Percentiles rank a stretch among this genome's conserved stretches.
Conservation (phyloP, 2,888 invertebrate species). For the Oscheius onirici region DNA sequence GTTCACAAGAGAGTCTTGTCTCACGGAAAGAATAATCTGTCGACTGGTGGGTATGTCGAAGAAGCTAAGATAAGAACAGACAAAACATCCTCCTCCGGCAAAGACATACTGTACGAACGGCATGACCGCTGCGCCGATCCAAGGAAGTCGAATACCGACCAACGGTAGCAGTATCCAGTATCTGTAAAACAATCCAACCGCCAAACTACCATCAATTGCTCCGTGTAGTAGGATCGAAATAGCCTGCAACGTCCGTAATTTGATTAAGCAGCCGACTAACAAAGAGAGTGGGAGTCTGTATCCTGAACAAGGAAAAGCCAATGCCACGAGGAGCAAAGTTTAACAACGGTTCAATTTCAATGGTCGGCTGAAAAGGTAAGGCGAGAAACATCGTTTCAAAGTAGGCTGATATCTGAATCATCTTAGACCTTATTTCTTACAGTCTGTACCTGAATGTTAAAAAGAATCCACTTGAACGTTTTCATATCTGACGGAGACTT, state of each 20-base stretch:
- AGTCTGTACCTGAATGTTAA: too few species aligned
- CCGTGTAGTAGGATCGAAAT: background rate
- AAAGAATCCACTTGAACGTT: too few species aligned
- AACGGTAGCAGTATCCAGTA: constrained; percentile 2
- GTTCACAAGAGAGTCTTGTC: background rate
- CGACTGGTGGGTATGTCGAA: too few species aligned
- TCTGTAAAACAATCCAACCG: background rate
- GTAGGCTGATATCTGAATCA: background rate
- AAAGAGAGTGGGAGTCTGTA: background rate
- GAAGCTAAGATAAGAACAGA: too few species aligned
- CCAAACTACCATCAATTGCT: background rate
- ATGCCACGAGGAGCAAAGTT: background rate
- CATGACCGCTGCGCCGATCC: too few species aligned
- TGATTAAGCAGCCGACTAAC: background rate
- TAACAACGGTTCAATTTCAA: background rate
- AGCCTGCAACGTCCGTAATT: background rate
- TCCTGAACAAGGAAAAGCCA: background rate
- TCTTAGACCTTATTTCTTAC: background rate
- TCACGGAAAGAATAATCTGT: background rate
- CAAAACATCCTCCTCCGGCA: too few species aligned
- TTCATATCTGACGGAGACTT: too few species aligned
- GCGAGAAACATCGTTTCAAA: background rate
- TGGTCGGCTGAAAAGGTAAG: background rate
- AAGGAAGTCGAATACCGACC: background rate
- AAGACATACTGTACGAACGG: too few species aligned